Evolutionary conservation across 2,888 invertebrate species (phyloP), one percentile per base, ranked within the genome.

Genomic region (Volucella zonaria): DNA sequence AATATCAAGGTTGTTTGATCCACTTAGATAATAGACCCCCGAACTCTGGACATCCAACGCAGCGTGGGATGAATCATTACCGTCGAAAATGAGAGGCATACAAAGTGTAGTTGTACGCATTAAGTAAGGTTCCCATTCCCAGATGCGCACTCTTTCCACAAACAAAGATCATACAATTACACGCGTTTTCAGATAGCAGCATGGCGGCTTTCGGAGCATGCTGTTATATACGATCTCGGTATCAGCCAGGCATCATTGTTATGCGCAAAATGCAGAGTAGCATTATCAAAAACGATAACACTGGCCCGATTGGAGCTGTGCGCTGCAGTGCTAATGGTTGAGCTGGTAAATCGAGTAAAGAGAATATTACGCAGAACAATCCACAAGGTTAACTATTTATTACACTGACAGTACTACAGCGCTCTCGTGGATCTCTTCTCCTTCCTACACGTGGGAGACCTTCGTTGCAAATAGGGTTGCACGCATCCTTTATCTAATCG

Each of bases 1-100:
- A n/a, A 43, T 42, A 59, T 59, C 59, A n/a, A 8, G 59, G 15
- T 43, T 59, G 15, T 59, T 59, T 9, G 59, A 43, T 43, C 43
- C 42, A 15, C 40, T 59, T 15, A 31, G 12, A 23, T 31, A n/a
- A n/a, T 38, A n/a, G 1, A 45, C 12, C 0, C 45, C 11, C 11
- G 12, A 45, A 45, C 45, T 45, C 11, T 45, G 0, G 45, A 45
- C 12, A 45, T 45, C 45, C 45, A 45, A 45, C 45, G 45, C 45
- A 10, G 45, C 45, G 3, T 45, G 45, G 12, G 12, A 45, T 45
- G 12, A 45, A 45, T 3, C 12, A 45, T 12, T 45, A 45, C 45
- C 12, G 0, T 3, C 45, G 8, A 0, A 45, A 45, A n/a, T 45
- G 8, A 0, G 3, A 45, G 6, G 45, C 45, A 45, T 45, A 45